Percentiles rank a stretch among this genome's conserved stretches.
Evolutionary conservation across 2,797 vertebrate species (phyloP).

Genomic region (Streptopelia turtur): DNA sequence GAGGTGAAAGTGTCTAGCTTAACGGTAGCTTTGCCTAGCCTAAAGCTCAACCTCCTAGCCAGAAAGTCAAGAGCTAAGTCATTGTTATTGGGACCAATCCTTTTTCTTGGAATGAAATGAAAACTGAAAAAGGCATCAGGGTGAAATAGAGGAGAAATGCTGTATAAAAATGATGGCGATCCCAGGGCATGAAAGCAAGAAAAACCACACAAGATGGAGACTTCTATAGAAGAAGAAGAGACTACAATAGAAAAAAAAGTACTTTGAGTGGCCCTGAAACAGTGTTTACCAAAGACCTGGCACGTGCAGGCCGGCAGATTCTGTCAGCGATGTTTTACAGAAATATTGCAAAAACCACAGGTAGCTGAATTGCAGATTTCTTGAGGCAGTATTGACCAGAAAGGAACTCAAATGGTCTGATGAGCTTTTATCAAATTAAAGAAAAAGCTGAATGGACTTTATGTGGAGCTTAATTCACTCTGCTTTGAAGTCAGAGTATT

Average conservation of each 20-base stretch:
- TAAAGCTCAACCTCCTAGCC: not conserved
- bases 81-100: not conserved
- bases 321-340: conserved; percentile 32
- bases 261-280: not conserved
- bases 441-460: conserved; percentile 66
- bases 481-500: conserved; percentile 53
- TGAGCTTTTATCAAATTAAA: conserved; percentile 73
- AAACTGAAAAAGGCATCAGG: not conserved
- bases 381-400: conserved; percentile 64
- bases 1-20: not conserved
- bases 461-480: conserved; percentile 57
- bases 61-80: not conserved
- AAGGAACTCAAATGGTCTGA: conserved; percentile 57
- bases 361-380: conserved; percentile 66
- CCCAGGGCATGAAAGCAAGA: not conserved
- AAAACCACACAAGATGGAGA: not conserved
- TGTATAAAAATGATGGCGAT: not conserved
- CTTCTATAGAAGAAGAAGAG: not conserved
- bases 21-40: not conserved
- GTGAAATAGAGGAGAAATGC: not conserved
- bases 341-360: conserved; percentile 53
- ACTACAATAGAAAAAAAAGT: not conserved
- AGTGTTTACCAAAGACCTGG: not conserved
- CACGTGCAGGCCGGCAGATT: not conserved
- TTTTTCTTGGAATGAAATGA: not conserved